Percentiles rank a stretch among this genome's conserved stretches.
These are phyloP conservation scores for Channa striata DNA, from an alignment of 2,797 vertebrate species.

Conservation along the genomic window DNA sequence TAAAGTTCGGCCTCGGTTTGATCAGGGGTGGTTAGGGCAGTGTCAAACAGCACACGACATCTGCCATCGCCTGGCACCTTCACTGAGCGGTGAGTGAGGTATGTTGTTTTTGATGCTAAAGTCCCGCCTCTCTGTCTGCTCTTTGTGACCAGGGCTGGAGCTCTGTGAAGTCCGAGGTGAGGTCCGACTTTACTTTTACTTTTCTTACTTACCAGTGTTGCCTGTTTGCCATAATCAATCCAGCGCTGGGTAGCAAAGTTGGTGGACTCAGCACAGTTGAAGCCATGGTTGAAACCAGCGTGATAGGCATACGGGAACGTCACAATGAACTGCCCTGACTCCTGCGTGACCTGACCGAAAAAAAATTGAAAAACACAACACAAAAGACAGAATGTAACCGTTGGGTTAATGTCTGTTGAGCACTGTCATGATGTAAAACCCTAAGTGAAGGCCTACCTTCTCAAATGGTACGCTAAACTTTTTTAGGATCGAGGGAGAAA, in stretches of 20 bases:
- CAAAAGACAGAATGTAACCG: background rate
- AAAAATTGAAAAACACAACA: background rate
- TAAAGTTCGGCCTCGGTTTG: background rate
- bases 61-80: too few relatives aligned
- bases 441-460: conserved; percentile 84
- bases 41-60: background rate
- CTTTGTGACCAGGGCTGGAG: too few relatives aligned
- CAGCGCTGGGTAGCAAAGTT: conserved; percentile 97
- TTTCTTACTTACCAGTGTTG: conserved; percentile 87
- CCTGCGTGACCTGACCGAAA: conserved; percentile 90
- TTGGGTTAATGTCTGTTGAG: background rate
- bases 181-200: too few relatives aligned
- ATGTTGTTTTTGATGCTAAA: too few relatives aligned
- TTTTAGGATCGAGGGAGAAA: conserved; percentile 96
- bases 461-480: conserved; percentile 97
- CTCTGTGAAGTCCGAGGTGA: too few relatives aligned
- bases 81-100: too few relatives aligned
- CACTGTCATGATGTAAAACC: too few relatives aligned
- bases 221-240: conserved; percentile 98
- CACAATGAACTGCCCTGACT: conserved; percentile 96
- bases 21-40: too few relatives aligned
- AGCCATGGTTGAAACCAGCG: conserved; percentile 98
- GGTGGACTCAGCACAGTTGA: conserved; percentile 97
- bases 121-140: too few relatives aligned
- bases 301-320: conserved; percentile 97